Evolutionary conservation across 2,113 vertebrate species (phyloP).

Genomic region (Xiphorhynchus elegans): DNA sequence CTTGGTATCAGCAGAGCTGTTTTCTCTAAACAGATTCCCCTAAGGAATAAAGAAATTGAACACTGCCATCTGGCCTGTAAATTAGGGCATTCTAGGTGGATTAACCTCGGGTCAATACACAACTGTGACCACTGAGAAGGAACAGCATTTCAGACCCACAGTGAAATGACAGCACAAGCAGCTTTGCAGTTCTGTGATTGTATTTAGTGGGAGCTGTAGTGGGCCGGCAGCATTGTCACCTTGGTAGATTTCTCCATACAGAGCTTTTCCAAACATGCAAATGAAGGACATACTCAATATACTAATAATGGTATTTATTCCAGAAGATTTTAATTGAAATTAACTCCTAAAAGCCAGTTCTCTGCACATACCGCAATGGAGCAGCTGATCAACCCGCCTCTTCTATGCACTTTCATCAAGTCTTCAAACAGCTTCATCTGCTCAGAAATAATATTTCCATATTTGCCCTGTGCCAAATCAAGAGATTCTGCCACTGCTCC

Average conservation of each 20-base stretch:
- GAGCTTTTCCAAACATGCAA: neutral
- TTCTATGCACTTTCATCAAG: conserved; percentile 83
- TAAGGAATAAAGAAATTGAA: neutral
- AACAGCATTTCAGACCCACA: neutral
- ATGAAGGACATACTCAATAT: neutral
- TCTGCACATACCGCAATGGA: conserved; percentile 78
- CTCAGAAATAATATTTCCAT: conserved; percentile 75
- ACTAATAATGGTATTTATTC: neutral
- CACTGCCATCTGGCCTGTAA: neutral
- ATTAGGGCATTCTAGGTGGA: neutral
- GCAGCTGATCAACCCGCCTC: conserved; percentile 91
- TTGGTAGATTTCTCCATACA: neutral
- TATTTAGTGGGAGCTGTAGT: neutral
- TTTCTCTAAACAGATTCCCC: neutral
- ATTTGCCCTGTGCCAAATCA: conserved; percentile 78
- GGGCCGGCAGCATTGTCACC: neutral
- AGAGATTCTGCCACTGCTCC: conserved; percentile 89
- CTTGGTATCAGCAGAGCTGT: neutral
- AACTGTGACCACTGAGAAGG: neutral
- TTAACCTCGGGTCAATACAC: neutral
- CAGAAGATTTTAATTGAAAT: neutral
- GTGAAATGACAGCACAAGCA: neutral
- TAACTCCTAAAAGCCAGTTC: neutral
- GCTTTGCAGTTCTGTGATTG: neutral
- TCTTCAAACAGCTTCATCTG: conserved; percentile 86